These are phyloP conservation scores for Apostichopus parvimensis DNA, from an alignment of 35 echinoderm and acorn worm genomes.

Conservation along the genomic window DNA sequence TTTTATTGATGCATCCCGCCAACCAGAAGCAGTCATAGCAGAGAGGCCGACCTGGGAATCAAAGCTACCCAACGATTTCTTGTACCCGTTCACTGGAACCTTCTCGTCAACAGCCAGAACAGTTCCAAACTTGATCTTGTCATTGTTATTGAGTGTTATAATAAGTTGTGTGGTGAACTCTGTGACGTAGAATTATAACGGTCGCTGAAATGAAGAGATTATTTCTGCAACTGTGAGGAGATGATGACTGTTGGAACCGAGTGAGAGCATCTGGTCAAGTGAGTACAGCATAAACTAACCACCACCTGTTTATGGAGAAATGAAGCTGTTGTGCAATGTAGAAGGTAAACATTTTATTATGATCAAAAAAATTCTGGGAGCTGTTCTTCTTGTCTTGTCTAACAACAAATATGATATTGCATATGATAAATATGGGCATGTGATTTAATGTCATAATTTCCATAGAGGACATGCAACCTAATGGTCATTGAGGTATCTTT, in stretches of 20 bases:
- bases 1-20: conserved; percentile 84
- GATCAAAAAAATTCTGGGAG: no score
- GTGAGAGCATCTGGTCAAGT: background rate
- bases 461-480: no score
- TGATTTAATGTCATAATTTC: no score
- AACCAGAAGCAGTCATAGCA: conserved; percentile 68
- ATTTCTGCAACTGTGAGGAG: background rate
- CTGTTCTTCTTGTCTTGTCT: no score
- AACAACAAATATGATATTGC: no score
- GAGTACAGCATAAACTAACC: background rate
- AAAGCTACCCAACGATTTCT: conserved; percentile 94
- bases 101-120: background rate
- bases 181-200: background rate
- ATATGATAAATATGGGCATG: no score
- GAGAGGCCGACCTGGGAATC: conserved; percentile 73
- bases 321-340: no score
- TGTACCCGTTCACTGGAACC: conserved; percentile 81
- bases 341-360: no score
- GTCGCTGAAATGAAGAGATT: background rate
- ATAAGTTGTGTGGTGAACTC: background rate
- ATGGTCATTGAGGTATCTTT: no score
- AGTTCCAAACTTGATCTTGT: background rate
- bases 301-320: no score
- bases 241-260: background rate
- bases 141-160: background rate